Base-by-base conservation (phyloP, 1,140 invertebrate species). In the Bombus picipes region DNA sequence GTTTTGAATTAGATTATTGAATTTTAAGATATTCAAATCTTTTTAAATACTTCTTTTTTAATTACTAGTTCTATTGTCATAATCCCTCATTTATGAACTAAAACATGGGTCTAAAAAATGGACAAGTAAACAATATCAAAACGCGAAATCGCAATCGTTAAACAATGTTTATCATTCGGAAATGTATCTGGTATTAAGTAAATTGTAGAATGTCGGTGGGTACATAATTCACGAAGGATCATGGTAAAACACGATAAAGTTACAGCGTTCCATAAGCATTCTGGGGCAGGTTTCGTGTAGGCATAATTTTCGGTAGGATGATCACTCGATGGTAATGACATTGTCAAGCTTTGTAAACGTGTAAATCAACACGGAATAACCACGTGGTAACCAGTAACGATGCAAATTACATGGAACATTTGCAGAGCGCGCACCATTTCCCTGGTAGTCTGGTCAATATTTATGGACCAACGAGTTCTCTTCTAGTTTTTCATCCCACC, bases 301-400 rank as follows among this genome's bases (percentile, higher is more conserved):
- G 5, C 12, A 25, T 59, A 57, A 81, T 73, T 59, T 28, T 53
- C 47, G 2, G 1, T 22, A 10, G 8, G 10, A 13, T 28, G 66
- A 81, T 71, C 13, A 15, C 41, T 43, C 53, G n/a, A 34, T 43
- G 12, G 10, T 10, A 41, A 32, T 32, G 15, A 77, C 68, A 37
- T 43, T 66, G 28, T 85, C 83, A 34, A 12, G 28, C 41, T 85
- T 80, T 53, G 77, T 80, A 85, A 80, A 57, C 68, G 34, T 72
- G 41, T 73, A 80, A 85, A 80, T 80, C 77, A 80, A 53, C 76
- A 37, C 34, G 66, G 22, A 65, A 73, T 15, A 32, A 72, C 57
- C 47, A 22, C 41, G 25, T 3, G 13, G 28, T 39, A 39, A 62
- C 53, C 43, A 80, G 28, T 66, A 39, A n/a, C 25, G 22, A 5